Evolutionary conservation across 64 coral and sea anemone species (phyloP), one percentile per base, ranked within the genome.

Genomic region (Dendronephthya gigantea): DNA sequence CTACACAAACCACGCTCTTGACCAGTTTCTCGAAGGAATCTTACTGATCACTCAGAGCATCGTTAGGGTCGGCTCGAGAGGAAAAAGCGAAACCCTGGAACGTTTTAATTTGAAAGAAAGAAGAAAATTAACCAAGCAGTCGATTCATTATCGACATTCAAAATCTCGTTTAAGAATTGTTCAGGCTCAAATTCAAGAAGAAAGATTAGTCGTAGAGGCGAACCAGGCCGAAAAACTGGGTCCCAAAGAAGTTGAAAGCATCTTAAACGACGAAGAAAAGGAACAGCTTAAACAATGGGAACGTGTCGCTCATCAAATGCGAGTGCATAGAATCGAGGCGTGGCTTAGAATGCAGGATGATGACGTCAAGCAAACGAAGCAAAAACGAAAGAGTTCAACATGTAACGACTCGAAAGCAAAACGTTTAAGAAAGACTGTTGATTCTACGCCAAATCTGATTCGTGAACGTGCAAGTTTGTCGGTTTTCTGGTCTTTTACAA

Each of bases 1-100:
- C 40, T 93, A 90, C 39, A 93, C 92, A 62, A 93, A 90, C 88
- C 88, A 93, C 68, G 92, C 92, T 81, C 39, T 93, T 2, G 92
- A 93, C 49, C 92, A 93, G 68, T 93, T 93, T 48, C 87, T 96
- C 6, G 93, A 96, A 85, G 93, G 93, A 17, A 88, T 96, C 12
- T 49, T 92, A 39, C 69, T 88, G 23, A 91, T 96, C 25, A 65
- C 40, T 30, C 37, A 82, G 13, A 84, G 90, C 31, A 36, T 91
- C 1, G 82, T 91, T n/a, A 55, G 93, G 40, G 87, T 96, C 41
- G 93, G 93, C 27, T 88, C 90, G 12, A 48, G 93, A 87, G 87
- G 93, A 31, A 90, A 87, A 49, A 92, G 84, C 16, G 82, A 96
- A 4, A 14, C 9, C 32, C 87, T 96, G 0, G 81, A 92, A 48